phyloP scores from a whole-genome alignment of 23 tunicate genomes.

The Diplosoma virens region DNA sequence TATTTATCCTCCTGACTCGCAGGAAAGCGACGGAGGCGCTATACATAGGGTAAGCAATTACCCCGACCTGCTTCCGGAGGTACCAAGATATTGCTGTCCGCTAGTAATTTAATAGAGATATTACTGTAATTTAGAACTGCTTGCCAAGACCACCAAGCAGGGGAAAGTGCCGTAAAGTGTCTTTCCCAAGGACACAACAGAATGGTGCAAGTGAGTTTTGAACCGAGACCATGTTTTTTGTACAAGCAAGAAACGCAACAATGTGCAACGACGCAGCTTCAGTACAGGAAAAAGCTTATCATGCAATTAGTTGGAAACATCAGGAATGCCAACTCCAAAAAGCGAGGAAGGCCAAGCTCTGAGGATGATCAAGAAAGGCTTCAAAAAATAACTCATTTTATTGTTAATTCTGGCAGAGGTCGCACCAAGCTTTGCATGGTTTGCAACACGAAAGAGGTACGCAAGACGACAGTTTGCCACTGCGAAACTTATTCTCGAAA shows the following conservation, averaged over 20 bases:
- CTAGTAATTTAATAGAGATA: too few species aligned
- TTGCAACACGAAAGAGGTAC: not conserved
- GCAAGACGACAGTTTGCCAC: slow-evolving; percentile 3
- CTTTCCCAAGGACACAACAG: too few species aligned
- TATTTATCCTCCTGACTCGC: too few species aligned
- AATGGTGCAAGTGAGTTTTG: slow-evolving; percentile 1
- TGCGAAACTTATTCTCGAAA: too few species aligned
- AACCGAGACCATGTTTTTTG: not conserved
- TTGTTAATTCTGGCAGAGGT: not conserved
- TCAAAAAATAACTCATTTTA: slow-evolving; percentile 5
- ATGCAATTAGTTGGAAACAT: slow-evolving; percentile 4
- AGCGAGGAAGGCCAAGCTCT: slow-evolving; percentile 8
- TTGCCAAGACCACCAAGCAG: too few species aligned
- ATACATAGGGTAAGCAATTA: too few species aligned
- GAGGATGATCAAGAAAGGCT: not conserved
- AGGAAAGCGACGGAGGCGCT: too few species aligned
- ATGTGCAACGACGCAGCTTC: too few species aligned
- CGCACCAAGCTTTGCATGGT: slow-evolving; percentile 13
- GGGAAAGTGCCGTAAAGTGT: too few species aligned
- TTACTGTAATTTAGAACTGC: too few species aligned
- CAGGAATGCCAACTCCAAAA: not conserved
- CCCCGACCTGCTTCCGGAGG: too few species aligned
- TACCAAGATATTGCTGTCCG: too few species aligned
- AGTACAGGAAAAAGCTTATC: slow-evolving; percentile 10
- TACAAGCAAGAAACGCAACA: not conserved